A percentile compares a stretch with the other conserved stretches of the same genome.
These are phyloP conservation scores for Caradrina kadenii DNA, from an alignment of 2,888 invertebrate genomes.

Conservation along the genomic window DNA sequence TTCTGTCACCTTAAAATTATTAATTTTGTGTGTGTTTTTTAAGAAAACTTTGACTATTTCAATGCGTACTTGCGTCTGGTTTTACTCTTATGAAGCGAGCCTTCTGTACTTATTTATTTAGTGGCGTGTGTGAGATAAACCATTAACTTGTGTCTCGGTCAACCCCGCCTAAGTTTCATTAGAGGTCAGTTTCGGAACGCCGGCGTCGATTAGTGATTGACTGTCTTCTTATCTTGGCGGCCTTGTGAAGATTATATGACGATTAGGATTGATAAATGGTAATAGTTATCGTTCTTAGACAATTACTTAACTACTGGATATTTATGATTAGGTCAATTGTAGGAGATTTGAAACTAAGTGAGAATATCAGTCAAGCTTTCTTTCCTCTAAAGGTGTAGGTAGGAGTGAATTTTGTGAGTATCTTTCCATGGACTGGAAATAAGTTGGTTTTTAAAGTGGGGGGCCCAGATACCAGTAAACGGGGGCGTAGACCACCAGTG, in stretches of 20 bases:
- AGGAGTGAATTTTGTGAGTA: too few relatives aligned
- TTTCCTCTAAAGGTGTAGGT: too few relatives aligned
- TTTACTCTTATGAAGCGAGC: not conserved
- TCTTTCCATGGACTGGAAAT: too few relatives aligned
- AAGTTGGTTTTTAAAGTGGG: too few relatives aligned
- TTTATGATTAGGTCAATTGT: not conserved
- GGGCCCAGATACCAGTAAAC: too few relatives aligned
- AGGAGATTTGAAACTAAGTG: too few relatives aligned
- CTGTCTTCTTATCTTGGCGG: constrained; percentile 10
- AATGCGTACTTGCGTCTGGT: not conserved
- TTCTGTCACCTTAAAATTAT: too few relatives aligned
- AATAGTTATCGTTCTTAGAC: not conserved
- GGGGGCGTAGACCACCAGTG: too few relatives aligned
- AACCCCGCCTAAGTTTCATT: constrained; percentile 34
- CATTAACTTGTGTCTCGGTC: constrained; percentile 31
- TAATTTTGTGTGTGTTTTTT: too few relatives aligned
- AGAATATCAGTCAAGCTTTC: too few relatives aligned
- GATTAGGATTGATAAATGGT: constrained; percentile 11
- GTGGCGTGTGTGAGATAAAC: constrained; percentile 20
- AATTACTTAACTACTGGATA: not conserved
- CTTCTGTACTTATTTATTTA: constrained; percentile 2
- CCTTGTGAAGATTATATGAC: not conserved
- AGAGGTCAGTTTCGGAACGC: constrained; percentile 41
- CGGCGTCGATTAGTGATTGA: constrained; percentile 37
- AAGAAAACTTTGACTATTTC: too few relatives aligned